phyloP scores from a whole-genome alignment of 2,888 invertebrate genomes.

The Charanyca ferruginea region DNA sequence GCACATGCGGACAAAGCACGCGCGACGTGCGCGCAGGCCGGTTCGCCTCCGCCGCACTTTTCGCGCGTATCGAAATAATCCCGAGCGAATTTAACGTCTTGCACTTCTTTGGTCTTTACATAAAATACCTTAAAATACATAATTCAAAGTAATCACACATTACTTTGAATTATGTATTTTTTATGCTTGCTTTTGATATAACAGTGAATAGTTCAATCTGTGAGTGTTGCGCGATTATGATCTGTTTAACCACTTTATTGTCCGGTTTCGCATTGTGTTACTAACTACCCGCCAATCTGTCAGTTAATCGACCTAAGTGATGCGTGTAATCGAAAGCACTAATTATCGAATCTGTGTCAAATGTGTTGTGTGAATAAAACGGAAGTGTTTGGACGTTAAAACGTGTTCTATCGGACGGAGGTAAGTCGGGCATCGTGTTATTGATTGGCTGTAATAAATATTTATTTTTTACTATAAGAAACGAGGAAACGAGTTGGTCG shows the following conservation, averaged over 20 bases:
- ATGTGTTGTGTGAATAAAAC: conserved; percentile 70
- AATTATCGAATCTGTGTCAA: conserved; percentile 67
- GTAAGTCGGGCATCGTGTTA: conserved; percentile 63
- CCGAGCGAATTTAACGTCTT: conserved; percentile 61
- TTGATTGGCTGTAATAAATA: conserved; percentile 52
- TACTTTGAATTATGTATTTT: conserved; percentile 44
- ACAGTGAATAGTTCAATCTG: conserved; percentile 42
- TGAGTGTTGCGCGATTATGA: conserved; percentile 58
- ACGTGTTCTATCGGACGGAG: conserved; percentile 65
- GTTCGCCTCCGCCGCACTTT: conserved; percentile 70
- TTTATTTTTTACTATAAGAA: conserved; percentile 31
- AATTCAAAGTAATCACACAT: conserved; percentile 44
- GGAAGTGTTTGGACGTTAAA: conserved; percentile 68
- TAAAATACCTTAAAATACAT: conserved; percentile 30
- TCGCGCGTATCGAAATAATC: conserved; percentile 77
- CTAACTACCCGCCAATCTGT: conserved; percentile 68
- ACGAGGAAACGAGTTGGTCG: conserved; percentile 43
- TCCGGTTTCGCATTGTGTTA: conserved; percentile 61
- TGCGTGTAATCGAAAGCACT: conserved; percentile 65
- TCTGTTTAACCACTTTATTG: conserved; percentile 67
- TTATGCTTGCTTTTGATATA: conserved; percentile 52
- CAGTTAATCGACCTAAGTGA: conserved; percentile 63
- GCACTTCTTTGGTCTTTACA: conserved; percentile 19
- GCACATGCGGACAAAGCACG: conserved; percentile 86
- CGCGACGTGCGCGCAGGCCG: conserved; percentile 87